A percentile compares a stretch with the other conserved stretches of the same genome.
Conservation (phyloP, 2,797 vertebrate genomes). For the Synanceia verrucosa region DNA sequence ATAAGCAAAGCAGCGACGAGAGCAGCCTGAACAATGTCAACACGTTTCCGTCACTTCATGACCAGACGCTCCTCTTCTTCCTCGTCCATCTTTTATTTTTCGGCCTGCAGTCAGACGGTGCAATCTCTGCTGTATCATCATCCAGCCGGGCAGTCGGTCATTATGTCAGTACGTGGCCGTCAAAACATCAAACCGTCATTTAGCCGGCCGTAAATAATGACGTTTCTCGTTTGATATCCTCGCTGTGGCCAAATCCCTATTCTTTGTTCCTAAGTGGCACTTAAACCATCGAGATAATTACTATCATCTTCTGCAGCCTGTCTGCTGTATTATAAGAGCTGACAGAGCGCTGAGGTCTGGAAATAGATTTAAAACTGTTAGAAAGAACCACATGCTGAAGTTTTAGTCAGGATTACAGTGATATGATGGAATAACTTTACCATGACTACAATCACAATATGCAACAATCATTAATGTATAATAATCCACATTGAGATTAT, state of each 20-base stretch:
- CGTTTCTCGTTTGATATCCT: slow-evolving; percentile 46
- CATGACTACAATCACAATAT: neutral
- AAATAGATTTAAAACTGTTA: neutral
- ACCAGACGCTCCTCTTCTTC: slow-evolving; percentile 14
- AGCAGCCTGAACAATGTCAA: slow-evolving; percentile 38
- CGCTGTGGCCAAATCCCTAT: slow-evolving; percentile 34
- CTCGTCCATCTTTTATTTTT: slow-evolving; percentile 25
- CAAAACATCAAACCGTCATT: slow-evolving; percentile 53
- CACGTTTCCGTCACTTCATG: neutral
- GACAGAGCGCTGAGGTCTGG: slow-evolving; percentile 2
- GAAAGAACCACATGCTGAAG: neutral
- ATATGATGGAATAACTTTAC: neutral
- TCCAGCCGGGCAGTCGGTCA: slow-evolving; percentile 37
- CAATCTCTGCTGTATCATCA: slow-evolving; percentile 46
- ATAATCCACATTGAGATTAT: too few species aligned
- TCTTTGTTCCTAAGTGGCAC: slow-evolving; percentile 41
- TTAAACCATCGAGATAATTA: slow-evolving; percentile 57
- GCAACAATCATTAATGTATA: too few species aligned
- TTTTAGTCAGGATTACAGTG: neutral
- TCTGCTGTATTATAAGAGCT: slow-evolving; percentile 19
- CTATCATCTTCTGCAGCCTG: slow-evolving; percentile 46
- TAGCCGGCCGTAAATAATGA: slow-evolving; percentile 51
- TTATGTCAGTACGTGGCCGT: slow-evolving; percentile 50
- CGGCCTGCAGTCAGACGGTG: slow-evolving; percentile 27
- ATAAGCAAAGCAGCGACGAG: slow-evolving; percentile 56